phyloP scores from a whole-genome alignment of 1,140 invertebrate genomes.

The Hylaeus anthracinus region DNA sequence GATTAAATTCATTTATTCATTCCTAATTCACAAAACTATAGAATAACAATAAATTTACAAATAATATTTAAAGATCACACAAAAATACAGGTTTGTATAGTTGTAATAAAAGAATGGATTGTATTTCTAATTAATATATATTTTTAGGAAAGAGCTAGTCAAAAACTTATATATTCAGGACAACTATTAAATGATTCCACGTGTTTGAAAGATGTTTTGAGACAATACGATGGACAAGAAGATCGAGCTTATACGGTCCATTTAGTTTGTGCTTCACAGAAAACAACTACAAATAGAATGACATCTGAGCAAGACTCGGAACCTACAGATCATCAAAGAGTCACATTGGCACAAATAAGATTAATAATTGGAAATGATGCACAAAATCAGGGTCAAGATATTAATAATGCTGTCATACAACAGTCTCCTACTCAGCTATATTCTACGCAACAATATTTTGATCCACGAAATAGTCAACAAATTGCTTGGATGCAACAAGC shows the following conservation, averaged over 20 bases:
- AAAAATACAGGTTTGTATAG: no score
- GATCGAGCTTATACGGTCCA: constrained; percentile 85
- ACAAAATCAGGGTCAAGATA: constrained; percentile 38
- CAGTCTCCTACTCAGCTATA: constrained; percentile 64
- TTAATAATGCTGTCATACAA: constrained; percentile 44
- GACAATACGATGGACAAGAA: constrained; percentile 87
- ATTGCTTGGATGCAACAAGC: constrained; percentile 91
- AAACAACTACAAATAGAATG: constrained; percentile 57
- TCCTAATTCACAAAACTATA: not conserved
- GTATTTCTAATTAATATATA: constrained; percentile 49
- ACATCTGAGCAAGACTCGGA: constrained; percentile 46
- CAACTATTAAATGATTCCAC: constrained; percentile 89
- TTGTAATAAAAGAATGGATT: not conserved
- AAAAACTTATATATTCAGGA: constrained; percentile 95
- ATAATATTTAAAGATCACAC: no score
- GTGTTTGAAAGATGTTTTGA: constrained; percentile 90
- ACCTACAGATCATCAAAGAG: constrained; percentile 44
- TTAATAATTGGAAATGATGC: constrained; percentile 22
- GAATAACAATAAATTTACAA: no score
- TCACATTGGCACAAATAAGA: constrained; percentile 22
- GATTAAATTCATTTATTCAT: not conserved
- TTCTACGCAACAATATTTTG: constrained; percentile 70
- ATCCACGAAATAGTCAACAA: constrained; percentile 81
- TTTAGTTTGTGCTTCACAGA: constrained; percentile 87
- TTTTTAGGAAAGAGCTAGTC: constrained; percentile 88